Conservation (phyloP, 2,888 invertebrate species). For the Lampropteryx suffumata region DNA sequence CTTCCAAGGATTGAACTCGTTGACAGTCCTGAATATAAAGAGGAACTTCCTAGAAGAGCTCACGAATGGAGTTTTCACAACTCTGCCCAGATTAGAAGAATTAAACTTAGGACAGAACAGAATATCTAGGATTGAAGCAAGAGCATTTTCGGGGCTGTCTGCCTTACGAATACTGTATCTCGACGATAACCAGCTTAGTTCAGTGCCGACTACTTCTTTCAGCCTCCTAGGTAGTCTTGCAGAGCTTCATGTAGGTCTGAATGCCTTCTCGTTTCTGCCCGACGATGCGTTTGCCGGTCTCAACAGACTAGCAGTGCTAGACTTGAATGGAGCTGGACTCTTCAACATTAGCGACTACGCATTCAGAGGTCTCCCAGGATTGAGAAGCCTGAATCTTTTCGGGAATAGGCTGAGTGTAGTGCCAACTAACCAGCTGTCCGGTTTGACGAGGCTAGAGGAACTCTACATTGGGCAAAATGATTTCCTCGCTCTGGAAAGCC, state of each 20-base stretch:
- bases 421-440: slow-evolving; percentile 89
- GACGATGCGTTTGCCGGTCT: slow-evolving; percentile 91
- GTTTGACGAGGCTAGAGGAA: slow-evolving; percentile 89
- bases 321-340: slow-evolving; percentile 91
- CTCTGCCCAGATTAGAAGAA: slow-evolving; percentile 90
- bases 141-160: slow-evolving; percentile 89
- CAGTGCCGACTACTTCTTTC: slow-evolving; percentile 89
- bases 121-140: slow-evolving; percentile 90
- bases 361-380: slow-evolving; percentile 88
- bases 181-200: slow-evolving; percentile 91
- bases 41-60: slow-evolving; percentile 92
- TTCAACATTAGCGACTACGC: slow-evolving; percentile 90
- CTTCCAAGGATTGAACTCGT: slow-evolving; percentile 89
- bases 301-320: slow-evolving; percentile 88
- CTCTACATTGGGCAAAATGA: slow-evolving; percentile 92
- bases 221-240: slow-evolving; percentile 89
- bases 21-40: slow-evolving; percentile 91
- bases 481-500: slow-evolving; percentile 86
- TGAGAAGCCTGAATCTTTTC: slow-evolving; percentile 90
- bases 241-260: slow-evolving; percentile 92
- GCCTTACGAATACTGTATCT: slow-evolving; percentile 91
- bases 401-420: slow-evolving; percentile 89
- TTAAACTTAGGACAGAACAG: slow-evolving; percentile 93
- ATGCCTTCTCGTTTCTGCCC: slow-evolving; percentile 89
- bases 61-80: slow-evolving; percentile 88